Evolutionary conservation across 2,797 vertebrate genomes (phyloP).

Genomic region (Acanthiza pusilla): DNA sequence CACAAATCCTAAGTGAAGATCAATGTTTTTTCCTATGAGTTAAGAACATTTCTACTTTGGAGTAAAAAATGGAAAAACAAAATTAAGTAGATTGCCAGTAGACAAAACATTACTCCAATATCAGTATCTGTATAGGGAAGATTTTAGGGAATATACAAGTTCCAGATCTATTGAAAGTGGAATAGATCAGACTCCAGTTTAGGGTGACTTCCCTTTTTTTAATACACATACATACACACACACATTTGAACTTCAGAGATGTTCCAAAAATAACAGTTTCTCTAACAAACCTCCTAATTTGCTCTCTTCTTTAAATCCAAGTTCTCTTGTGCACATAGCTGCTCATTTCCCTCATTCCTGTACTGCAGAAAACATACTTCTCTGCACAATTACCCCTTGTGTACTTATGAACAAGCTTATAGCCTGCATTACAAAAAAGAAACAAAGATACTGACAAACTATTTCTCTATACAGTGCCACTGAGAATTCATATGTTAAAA

Average conservation of each 20-base stretch:
- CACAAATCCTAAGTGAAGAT: not conserved
- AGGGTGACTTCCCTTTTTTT: not conserved
- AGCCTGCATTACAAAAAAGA: not conserved
- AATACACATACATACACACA: not conserved
- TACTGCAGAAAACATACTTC: not conserved
- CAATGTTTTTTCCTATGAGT: not conserved
- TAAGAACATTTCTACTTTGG: not conserved
- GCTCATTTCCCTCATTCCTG: not conserved
- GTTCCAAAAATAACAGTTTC: not conserved
- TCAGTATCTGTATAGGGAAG: not conserved
- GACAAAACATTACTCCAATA: not conserved
- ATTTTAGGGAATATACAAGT: not conserved
- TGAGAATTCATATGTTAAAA: not conserved
- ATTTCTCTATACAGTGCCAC: not conserved
- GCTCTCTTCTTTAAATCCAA: not conserved
- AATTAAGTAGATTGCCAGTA: not conserved
- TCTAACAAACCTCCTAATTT: not conserved
- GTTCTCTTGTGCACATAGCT: not conserved
- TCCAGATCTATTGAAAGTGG: not conserved
- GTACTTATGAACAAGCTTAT: not conserved
- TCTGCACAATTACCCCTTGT: not conserved
- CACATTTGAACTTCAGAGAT: not conserved
- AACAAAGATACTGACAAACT: not conserved
- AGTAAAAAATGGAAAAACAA: not conserved
- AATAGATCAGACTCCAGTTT: not conserved